These are phyloP conservation scores for Chiridota heheva DNA, from an alignment of 35 echinoderm and acorn worm genomes.

Conservation along the genomic window DNA sequence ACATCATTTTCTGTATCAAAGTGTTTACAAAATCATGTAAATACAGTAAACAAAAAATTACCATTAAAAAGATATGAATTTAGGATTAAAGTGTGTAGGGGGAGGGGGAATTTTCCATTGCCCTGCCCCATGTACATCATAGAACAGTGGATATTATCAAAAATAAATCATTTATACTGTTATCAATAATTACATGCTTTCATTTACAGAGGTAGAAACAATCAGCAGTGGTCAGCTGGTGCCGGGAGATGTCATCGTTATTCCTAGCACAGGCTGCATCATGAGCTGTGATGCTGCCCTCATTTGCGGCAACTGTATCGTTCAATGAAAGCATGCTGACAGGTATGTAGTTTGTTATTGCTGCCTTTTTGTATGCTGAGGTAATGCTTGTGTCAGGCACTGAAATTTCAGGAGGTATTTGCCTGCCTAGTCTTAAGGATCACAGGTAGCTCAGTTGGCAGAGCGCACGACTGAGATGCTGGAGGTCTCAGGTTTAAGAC, in stretches of 20 bases:
- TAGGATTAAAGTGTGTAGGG: too few relatives aligned
- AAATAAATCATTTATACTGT: background rate
- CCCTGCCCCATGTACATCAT: background rate
- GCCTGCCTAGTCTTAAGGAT: background rate
- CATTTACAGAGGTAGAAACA: constrained; percentile 31
- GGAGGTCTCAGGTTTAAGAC: too few relatives aligned
- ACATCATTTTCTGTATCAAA: too few relatives aligned
- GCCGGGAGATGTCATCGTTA: constrained; percentile 82
- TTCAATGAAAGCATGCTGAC: constrained; percentile 98
- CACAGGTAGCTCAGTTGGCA: too few relatives aligned
- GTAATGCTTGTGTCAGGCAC: background rate
- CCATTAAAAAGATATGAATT: too few relatives aligned
- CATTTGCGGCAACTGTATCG: constrained; percentile 89
- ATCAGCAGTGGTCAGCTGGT: constrained; percentile 39
- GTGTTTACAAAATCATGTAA: too few relatives aligned
- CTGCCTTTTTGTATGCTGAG: background rate
- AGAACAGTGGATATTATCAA: background rate
- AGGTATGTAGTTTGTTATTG: constrained; percentile 35
- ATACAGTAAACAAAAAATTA: too few relatives aligned
- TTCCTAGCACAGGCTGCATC: constrained; percentile 78
- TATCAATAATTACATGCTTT: background rate
- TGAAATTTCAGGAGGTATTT: background rate
- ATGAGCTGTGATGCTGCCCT: constrained; percentile 95
- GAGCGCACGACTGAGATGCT: too few relatives aligned
- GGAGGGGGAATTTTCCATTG: background rate